These are phyloP conservation scores for Colletes latitarsis DNA, from an alignment of 1,140 invertebrate species.

Conservation along the genomic window DNA sequence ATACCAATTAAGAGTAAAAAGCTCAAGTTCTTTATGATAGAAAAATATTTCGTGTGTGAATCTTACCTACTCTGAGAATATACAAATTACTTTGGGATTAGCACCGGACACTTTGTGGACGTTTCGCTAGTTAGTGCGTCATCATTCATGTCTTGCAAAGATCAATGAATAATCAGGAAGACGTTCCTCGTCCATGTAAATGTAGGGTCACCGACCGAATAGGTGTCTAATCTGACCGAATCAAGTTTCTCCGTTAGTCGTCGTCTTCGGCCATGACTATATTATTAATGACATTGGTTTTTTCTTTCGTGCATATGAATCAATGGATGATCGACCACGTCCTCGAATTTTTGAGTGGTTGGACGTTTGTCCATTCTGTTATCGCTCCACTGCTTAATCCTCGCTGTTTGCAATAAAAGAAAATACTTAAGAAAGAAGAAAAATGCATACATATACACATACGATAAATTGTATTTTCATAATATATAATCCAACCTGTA, in stretches of 20 bases:
- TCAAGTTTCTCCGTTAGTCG: slow-evolving; percentile 56
- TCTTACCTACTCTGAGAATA: background rate
- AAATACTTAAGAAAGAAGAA: too few relatives aligned
- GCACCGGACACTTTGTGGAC: too few relatives aligned
- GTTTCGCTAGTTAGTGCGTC: background rate
- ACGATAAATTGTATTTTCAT: too few relatives aligned
- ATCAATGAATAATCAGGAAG: slow-evolving; percentile 25
- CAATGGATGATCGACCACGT: background rate
- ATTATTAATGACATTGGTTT: slow-evolving; percentile 22
- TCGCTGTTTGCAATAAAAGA: background rate
- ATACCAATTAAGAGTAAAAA: too few relatives aligned
- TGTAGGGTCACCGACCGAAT: slow-evolving; percentile 51
- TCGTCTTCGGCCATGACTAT: slow-evolving; percentile 16
- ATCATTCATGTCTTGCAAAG: slow-evolving; percentile 10
- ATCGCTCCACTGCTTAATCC: background rate
- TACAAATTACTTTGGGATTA: background rate
- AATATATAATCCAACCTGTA: too few relatives aligned
- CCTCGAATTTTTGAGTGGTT: slow-evolving; percentile 19
- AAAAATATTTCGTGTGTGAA: background rate
- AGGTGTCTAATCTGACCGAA: slow-evolving; percentile 51
- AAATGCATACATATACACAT: too few relatives aligned
- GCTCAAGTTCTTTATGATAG: background rate
- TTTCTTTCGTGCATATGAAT: slow-evolving; percentile 36
- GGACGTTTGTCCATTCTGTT: background rate
- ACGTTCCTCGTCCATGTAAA: slow-evolving; percentile 15